Percentiles rank a stretch among this genome's conserved stretches.
These are phyloP conservation scores for Ctena decussata DNA, from an alignment of 2,888 invertebrate genomes.

Conservation along the genomic window DNA sequence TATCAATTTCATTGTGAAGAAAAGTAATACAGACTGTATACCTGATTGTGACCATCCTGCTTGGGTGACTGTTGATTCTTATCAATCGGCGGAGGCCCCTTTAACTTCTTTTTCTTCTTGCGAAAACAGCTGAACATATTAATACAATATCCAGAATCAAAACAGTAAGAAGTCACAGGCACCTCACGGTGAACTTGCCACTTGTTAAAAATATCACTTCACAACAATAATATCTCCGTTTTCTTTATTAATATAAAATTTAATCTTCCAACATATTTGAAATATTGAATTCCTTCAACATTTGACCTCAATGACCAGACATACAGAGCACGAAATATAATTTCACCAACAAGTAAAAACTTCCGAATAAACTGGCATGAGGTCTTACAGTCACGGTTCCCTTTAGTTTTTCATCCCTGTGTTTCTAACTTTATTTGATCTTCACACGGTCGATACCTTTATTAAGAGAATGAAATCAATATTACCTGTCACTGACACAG, in stretches of 20 bases:
- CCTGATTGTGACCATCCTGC: neutral
- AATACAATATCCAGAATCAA: slow-evolving; percentile 10
- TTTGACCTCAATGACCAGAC: neutral
- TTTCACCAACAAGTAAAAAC: too few species aligned
- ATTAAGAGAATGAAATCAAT: neutral
- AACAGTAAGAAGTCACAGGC: neutral
- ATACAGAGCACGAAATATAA: neutral
- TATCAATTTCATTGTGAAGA: too few species aligned
- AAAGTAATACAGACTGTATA: too few species aligned
- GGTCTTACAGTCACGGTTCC: neutral
- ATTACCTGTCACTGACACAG: neutral
- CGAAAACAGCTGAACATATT: slow-evolving; percentile 74
- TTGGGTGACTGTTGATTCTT: neutral
- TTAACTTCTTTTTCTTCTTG: slow-evolving; percentile 80
- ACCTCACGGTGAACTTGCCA: neutral
- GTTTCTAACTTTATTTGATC: neutral
- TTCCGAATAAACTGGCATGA: neutral
- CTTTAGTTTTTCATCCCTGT: neutral
- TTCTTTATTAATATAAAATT: neutral
- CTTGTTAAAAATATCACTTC: neutral
- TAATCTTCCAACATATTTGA: neutral
- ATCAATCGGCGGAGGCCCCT: slow-evolving; percentile 51
- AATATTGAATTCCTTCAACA: slow-evolving; percentile 1
- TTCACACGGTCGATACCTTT: slow-evolving; percentile 2
- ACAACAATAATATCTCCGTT: neutral